These are phyloP conservation scores for Drosophila barbarae DNA, from an alignment of 2,888 invertebrate genomes.

Conservation along the genomic window DNA sequence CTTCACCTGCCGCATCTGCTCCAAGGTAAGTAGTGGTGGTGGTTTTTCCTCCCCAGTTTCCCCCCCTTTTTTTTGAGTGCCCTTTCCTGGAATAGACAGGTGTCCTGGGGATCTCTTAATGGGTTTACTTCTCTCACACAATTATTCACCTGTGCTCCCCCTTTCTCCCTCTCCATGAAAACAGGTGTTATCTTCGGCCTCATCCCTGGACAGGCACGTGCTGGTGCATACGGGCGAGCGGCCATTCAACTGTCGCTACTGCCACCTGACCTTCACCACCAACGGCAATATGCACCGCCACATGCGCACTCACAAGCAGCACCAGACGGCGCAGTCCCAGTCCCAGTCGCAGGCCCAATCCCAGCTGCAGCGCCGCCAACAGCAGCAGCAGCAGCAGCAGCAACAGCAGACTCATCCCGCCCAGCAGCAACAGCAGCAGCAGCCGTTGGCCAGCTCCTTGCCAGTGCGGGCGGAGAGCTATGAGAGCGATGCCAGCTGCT, in stretches of 20 bases:
- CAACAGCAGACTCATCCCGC: conserved; percentile 18
- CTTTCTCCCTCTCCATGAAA: neutral
- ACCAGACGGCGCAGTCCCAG: conserved; percentile 59
- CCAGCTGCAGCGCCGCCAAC: conserved; percentile 26
- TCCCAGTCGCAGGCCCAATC: conserved; percentile 53
- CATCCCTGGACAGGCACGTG: conserved; percentile 89
- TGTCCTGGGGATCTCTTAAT: neutral
- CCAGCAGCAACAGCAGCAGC: conserved; percentile 20
- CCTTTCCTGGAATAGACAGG: conserved; percentile 6
- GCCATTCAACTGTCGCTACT: conserved; percentile 89
- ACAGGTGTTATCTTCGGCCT: conserved; percentile 87
- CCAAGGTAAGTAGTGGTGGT: conserved; percentile 74
- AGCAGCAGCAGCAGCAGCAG: conserved; percentile 17
- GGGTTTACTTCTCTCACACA: neutral
- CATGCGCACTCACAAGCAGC: conserved; percentile 85
- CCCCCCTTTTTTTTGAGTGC: neutral
- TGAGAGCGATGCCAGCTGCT: conserved; percentile 82
- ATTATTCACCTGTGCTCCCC: conserved; percentile 28
- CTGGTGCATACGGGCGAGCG: conserved; percentile 90
- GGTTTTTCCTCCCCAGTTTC: neutral
- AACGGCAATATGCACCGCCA: conserved; percentile 93
- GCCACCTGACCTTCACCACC: conserved; percentile 90
- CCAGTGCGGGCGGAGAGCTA: conserved; percentile 80
- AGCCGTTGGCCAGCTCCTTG: conserved; percentile 14
- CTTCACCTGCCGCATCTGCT: conserved; percentile 80